Percentiles rank a stretch among this genome's conserved stretches.
phyloP scores from a whole-genome alignment of 2,797 vertebrate species.

The Gallinago nigripennis region DNA sequence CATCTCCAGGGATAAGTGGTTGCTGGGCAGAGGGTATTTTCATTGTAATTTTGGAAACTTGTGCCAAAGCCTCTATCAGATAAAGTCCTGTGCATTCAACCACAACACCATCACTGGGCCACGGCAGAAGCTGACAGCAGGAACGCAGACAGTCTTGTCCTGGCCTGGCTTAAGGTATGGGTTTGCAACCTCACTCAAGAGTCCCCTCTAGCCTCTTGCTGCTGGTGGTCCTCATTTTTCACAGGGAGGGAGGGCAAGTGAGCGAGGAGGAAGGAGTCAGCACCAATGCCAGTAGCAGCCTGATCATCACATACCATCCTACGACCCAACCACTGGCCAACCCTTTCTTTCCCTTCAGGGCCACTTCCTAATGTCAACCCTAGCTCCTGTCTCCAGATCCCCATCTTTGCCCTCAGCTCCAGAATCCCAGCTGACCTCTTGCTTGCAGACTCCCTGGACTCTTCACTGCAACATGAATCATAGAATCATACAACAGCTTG shows the following conservation, averaged over 20 bases:
- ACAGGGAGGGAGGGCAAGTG: not conserved
- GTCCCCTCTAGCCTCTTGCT: not conserved
- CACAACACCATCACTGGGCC: not conserved
- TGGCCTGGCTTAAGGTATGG: fast-evolving
- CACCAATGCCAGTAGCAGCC: not conserved
- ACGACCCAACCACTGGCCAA: not conserved
- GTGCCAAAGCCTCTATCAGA: not conserved
- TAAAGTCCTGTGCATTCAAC: not conserved
- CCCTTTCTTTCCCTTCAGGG: not conserved
- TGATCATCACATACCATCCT: fast-evolving
- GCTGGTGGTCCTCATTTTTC: not conserved
- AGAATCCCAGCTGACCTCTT: not conserved
- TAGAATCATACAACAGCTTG: too few relatives aligned
- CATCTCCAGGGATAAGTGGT: not conserved
- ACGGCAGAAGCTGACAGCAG: not conserved
- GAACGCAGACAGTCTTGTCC: too few relatives aligned
- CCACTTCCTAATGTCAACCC: not conserved
- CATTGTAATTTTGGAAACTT: not conserved
- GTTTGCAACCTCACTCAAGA: not conserved
- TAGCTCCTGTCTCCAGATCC: not conserved
- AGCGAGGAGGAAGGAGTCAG: not conserved
- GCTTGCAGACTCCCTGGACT: too few relatives aligned
- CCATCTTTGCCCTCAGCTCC: not conserved
- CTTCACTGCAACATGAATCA: too few relatives aligned
- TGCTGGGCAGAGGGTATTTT: not conserved